Base-by-base conservation (phyloP, 2,888 invertebrate genomes). In the Rhyacophila evoluta region DNA sequence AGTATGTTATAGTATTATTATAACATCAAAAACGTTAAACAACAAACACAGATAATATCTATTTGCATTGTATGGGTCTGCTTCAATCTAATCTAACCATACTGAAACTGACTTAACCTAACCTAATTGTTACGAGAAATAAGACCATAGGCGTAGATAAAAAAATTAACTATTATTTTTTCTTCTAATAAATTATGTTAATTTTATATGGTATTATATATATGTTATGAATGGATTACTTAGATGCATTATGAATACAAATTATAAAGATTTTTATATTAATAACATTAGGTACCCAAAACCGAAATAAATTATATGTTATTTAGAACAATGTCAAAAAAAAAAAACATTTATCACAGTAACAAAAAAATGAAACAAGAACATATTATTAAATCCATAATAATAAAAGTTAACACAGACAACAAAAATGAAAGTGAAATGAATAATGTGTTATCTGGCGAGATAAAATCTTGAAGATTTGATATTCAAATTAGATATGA, bases 341-440 rank as follows among this genome's bases (percentile, higher is more conserved):
- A 4, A 33, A 33, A 33, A 25, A 25, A 55, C 55, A 55, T 55
- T 55, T 25, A 55, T 25, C 55, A 55, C 55, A 55, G 8, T 55
- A 8, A 55, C 15, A 41, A 38, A 55, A 39, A n/a, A n/a, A n/a
- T n/a, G n/a, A n/a, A 39, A 39, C 39, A 12, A 39, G 39, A 25
- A 55, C 55, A 55, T 2, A 55, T 55, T 55, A 4, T 33, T 33
- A n/a, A 12, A 55, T 25, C 6, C 10, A 55, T 55, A 41, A 19
- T 15, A 41, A 15, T 19, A 41, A 55, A 19, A 55, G 55, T 19
- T 55, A 19, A 55, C 55, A 55, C 55, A 19, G 55, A 55, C 55
- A 55, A 55, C 55, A 55, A 55, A 55, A 55, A 25, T 55, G 55
- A 55, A 55, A 55, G 55, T 55, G 55, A 55, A 55, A 55, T 55